phyloP scores from a whole-genome alignment of 1,140 invertebrate genomes.

The Oppia nitens region DNA sequence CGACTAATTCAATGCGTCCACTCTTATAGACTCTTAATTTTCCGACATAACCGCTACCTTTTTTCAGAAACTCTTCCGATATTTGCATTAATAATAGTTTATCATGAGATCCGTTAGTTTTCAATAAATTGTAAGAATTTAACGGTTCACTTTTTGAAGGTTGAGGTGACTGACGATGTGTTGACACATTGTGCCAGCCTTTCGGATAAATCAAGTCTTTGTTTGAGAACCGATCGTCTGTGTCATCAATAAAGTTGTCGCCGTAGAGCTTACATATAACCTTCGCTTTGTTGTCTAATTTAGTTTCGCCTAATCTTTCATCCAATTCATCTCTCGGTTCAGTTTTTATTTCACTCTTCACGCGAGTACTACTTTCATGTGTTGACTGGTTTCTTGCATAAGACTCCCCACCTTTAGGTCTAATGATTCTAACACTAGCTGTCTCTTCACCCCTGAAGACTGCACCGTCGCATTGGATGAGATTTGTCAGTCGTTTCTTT shows the following conservation, averaged over 20 bases:
- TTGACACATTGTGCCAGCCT: not conserved
- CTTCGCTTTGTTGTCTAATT: not conserved
- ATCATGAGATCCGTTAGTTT: not conserved
- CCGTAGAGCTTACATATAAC: not conserved
- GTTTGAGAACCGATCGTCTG: not conserved
- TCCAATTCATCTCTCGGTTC: no score
- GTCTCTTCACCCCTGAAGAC: not conserved
- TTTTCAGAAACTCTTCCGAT: not conserved
- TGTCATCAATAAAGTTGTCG: not conserved
- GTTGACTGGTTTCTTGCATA: not conserved
- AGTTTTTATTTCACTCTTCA: not conserved
- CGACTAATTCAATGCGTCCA: not conserved
- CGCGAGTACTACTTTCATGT: not conserved
- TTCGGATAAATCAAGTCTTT: not conserved
- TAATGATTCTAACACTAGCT: not conserved
- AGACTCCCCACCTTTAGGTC: not conserved
- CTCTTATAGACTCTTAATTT: constrained; percentile 4
- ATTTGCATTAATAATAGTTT: constrained; percentile 2
- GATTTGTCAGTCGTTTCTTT: not conserved
- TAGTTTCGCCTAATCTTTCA: not conserved
- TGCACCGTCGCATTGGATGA: not conserved
- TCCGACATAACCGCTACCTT: not conserved
- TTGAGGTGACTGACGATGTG: not conserved
- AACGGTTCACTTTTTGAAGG: not conserved
- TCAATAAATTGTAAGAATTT: not conserved